Conservation (phyloP, 2,888 invertebrate species). For the Plebejus melissa region DNA sequence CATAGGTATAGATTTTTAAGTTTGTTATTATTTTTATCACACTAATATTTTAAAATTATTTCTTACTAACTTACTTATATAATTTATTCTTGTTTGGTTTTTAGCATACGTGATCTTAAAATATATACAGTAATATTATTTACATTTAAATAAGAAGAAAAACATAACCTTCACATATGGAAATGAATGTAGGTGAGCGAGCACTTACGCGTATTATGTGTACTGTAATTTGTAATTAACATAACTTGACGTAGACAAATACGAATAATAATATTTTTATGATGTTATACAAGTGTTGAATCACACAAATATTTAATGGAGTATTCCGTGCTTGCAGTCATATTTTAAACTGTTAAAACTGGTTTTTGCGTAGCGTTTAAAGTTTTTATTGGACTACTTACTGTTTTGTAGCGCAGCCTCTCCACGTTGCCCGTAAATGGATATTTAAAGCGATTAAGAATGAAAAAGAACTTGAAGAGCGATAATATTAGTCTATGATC, state of each 20-base stretch:
- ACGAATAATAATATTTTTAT: background rate
- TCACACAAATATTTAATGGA: background rate
- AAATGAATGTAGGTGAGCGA: background rate
- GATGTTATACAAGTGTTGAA: background rate
- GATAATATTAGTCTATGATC: too few relatives aligned
- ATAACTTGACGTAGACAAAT: background rate
- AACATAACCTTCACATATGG: slow-evolving; percentile 8
- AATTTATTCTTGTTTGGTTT: background rate
- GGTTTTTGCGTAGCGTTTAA: too few relatives aligned
- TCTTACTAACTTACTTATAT: background rate
- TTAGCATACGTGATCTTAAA: background rate
- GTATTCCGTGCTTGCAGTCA: background rate
- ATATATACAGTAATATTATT: background rate
- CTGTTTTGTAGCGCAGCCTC: too few relatives aligned
- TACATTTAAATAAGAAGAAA: background rate
- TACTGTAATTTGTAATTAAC: slow-evolving; percentile 6
- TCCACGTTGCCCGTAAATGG: too few relatives aligned
- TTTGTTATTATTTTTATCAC: background rate
- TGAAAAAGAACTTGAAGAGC: too few relatives aligned
- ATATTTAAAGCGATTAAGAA: too few relatives aligned
- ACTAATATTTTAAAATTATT: background rate
- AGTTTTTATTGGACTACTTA: too few relatives aligned
- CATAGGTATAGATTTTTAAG: background rate
- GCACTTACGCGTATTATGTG: background rate
- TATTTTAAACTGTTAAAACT: too few relatives aligned